These are phyloP conservation scores for Amitus sp. DNA, from an alignment of 2,888 invertebrate species.

Conservation along the genomic window DNA sequence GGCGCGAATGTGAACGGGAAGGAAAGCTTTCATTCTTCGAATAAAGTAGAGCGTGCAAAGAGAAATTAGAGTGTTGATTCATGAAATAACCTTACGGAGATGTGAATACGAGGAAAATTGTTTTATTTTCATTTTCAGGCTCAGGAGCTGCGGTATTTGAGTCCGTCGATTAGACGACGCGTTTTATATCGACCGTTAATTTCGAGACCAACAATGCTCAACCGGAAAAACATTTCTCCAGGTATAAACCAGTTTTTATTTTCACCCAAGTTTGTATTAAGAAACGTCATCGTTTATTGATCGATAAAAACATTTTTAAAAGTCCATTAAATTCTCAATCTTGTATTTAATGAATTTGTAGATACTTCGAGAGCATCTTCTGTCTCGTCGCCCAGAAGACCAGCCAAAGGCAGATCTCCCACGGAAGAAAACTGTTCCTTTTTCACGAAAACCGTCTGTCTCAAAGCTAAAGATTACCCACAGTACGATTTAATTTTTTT, in stretches of 20 bases:
- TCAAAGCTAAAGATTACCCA: conserved; percentile 80
- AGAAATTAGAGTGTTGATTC: conserved; percentile 46
- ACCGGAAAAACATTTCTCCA: conserved; percentile 58
- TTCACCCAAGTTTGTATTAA: too few species aligned
- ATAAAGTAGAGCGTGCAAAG: conserved; percentile 56
- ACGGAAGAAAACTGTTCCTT: conserved; percentile 70
- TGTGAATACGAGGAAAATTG: conserved; percentile 16
- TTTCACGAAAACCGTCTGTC: conserved; percentile 78
- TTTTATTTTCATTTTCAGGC: conserved; percentile 50
- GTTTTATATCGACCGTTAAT: conserved; percentile 47
- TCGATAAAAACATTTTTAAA: too few species aligned
- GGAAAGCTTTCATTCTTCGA: conserved; percentile 48
- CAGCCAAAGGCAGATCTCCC: conserved; percentile 51
- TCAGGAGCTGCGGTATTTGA: conserved; percentile 54
- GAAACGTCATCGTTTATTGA: too few species aligned
- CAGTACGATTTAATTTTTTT: conserved; percentile 74
- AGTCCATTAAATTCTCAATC: too few species aligned
- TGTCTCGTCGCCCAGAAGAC: conserved; percentile 54
- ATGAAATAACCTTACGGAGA: conserved; percentile 29
- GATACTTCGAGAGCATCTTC: conserved; percentile 22
- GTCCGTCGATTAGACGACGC: conserved; percentile 51
- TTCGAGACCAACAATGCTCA: conserved; percentile 45
- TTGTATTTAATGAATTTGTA: conserved; percentile 11
- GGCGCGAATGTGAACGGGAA: conserved; percentile 17
- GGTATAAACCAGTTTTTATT: too few species aligned